Evolutionary conservation across 2,888 invertebrate genomes (phyloP), one percentile per base, ranked within the genome.

Genomic region (Orthosia cruda): DNA sequence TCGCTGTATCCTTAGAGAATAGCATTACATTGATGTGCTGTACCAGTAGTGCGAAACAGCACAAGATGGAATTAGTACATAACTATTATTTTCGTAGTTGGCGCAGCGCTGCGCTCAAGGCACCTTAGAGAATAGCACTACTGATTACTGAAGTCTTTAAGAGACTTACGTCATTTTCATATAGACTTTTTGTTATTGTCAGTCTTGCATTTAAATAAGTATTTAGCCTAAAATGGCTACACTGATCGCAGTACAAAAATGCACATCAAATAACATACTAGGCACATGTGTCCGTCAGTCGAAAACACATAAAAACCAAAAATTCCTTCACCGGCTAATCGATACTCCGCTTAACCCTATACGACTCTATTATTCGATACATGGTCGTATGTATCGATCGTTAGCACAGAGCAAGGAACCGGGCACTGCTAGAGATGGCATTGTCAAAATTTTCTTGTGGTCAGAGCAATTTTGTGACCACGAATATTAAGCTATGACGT

Each of bases 301-400:
- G 32, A 70, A 70, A 76, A 70, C 18, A 20, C 54, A 61, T 57
- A 16, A 62, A 68, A 58, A 49, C 23, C 18, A 49, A 2, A 9
- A 45, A 61, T 49, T 45, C 54, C 45, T 26, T 55, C 1, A 16
- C 40, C 73, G 13, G 52, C 52, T 74, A 74, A 74, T 74, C 54
- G 75, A 68, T 45, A 23, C 52, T 9, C 9, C 40, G 54, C 49
- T 68, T 80, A 57, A 65, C 58, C n/a, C 18, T 32, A 9, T 16
- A 57, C 18, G 55, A 81, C 23, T 69, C 47, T 50, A 57, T 54
- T 40, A n/a, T 16, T 45, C 15, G 54, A 45, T 71, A 26, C 23
- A 67, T 66, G 32, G 16, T 26, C 50, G 16, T 55, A 40, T 47
- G 32, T 63, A 18, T 23, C 15, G 40, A 54, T 82, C 71, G 67